Evolutionary conservation across 2,888 invertebrate species (phyloP), one percentile per base, ranked within the genome.

Genomic region (Ectemnius lituratus): DNA sequence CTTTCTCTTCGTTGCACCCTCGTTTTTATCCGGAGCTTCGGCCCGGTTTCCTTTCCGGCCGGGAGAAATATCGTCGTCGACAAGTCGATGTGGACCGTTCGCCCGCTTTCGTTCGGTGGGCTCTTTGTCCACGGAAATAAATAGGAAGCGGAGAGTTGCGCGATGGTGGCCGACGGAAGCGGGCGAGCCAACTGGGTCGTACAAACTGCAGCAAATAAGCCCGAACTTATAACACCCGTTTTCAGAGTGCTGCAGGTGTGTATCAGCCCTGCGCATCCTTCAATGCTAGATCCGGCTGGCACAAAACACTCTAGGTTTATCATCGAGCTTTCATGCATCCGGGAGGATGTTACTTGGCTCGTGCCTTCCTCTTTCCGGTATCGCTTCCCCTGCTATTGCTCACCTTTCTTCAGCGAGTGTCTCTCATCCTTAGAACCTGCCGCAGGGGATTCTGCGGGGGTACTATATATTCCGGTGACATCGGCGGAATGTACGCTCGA

Each of bases 161-260:
- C 56, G 71, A 23, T 23, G 23, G 3, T 52, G 14, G 52, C 52
- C n/a, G 52, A 6, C 65, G 65, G 67, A 80, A 72, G 72, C 69
- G 74, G 62, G 68, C 59, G 72, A 78, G 67, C 60, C 60, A 78
- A 80, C 70, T 80, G 65, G 75, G 67, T 80, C 66, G 68, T 61
- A 64, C n/a, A 13, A 60, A 66, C 37, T 60, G 59, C 65, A 69
- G 73, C 67, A 81, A 80, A 80, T 76, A 78, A 80, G 70, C 67
- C 67, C 45, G 62, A 81, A 78, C 72, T 78, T 75, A 72, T 67
- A 62, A 62, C 37, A 68, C 62, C 62, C 67, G 65, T 63, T 65
- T 52, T 23, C 13, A 59, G 14, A 23, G 49, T 52, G 46, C 28
- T 61, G 45, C 63, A 68, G 61, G 47, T 46, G 46, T 62, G 14